A percentile compares a stretch with the other conserved stretches of the same genome.
phyloP scores from a whole-genome alignment of 1,140 invertebrate genomes.

The Himalopsyche phryganea region DNA sequence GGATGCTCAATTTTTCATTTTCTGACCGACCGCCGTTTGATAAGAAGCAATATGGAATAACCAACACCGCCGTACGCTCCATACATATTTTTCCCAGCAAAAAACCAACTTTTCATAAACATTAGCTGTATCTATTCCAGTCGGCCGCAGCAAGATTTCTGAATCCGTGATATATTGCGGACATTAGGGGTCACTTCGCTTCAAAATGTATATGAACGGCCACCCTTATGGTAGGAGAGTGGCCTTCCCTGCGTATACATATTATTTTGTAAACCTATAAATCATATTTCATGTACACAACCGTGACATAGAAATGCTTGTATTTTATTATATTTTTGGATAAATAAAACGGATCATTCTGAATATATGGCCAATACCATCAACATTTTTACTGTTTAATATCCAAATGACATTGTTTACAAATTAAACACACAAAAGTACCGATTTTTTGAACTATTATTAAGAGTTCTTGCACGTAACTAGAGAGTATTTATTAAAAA shows the following conservation, averaged over 20 bases:
- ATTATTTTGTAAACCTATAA: constrained; percentile 5
- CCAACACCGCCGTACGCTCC: constrained; percentile 25
- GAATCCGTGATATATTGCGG: constrained; percentile 28
- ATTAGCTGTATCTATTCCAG: constrained; percentile 24
- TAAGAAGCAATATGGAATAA: constrained; percentile 35
- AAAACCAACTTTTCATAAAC: constrained; percentile 28
- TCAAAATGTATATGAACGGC: constrained; percentile 20
- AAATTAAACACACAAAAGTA: no score
- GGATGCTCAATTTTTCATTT: constrained; percentile 29
- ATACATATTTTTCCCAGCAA: constrained; percentile 27
- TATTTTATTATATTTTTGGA: constrained; percentile 2
- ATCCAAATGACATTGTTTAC: no score
- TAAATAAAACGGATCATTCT: background rate
- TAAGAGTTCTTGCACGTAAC: no score
- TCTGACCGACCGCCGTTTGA: constrained; percentile 26
- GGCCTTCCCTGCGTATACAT: background rate
- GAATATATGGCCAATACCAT: no score
- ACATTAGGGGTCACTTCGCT: constrained; percentile 29
- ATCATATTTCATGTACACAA: constrained; percentile 3
- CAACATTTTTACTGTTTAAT: no score
- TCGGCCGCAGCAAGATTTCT: constrained; percentile 16
- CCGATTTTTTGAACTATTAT: no score
- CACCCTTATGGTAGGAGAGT: constrained; percentile 11
- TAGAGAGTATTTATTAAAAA: no score
- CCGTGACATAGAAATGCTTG: constrained; percentile 1